These are phyloP conservation scores for Eristalis tenax DNA, from an alignment of 2,888 invertebrate species.

Conservation along the genomic window DNA sequence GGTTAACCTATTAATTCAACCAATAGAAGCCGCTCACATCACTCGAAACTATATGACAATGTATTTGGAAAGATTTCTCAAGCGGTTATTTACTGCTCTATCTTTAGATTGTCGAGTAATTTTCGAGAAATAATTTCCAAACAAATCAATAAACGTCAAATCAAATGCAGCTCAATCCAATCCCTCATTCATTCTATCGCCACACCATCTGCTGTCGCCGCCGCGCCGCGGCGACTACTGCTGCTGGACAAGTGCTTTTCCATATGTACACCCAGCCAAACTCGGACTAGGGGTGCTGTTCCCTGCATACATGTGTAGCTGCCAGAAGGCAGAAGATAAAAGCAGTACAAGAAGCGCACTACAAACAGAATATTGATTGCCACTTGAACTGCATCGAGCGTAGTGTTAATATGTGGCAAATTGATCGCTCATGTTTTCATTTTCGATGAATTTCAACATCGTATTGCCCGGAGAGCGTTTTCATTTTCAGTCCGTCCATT, in stretches of 20 bases:
- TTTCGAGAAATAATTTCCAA: conserved; percentile 33
- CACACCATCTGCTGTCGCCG: conserved; percentile 23
- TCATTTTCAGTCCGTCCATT: conserved; percentile 34
- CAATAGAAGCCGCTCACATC: background rate
- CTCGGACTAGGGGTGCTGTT: too few species aligned
- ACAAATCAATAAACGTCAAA: conserved; percentile 68
- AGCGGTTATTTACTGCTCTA: background rate
- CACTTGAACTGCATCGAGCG: conserved; percentile 68
- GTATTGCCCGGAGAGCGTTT: conserved; percentile 24
- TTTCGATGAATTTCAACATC: conserved; percentile 68
- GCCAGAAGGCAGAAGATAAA: background rate
- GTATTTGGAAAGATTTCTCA: conserved; percentile 5
- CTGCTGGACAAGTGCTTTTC: conserved; percentile 5
- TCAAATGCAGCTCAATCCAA: conserved; percentile 66
- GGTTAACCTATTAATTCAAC: background rate
- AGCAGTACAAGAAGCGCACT: conserved; percentile 50
- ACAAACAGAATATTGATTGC: conserved; percentile 69
- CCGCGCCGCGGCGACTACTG: background rate
- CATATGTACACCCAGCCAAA: background rate
- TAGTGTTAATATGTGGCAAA: conserved; percentile 71
- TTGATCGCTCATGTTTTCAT: conserved; percentile 71
- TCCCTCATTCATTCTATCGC: conserved; percentile 16
- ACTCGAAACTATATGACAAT: conserved; percentile 15
- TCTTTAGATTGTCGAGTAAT: conserved; percentile 52
- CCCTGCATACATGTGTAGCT: background rate